These are phyloP conservation scores for Tethea ocularis DNA, from an alignment of 2,888 invertebrate species.

Conservation along the genomic window DNA sequence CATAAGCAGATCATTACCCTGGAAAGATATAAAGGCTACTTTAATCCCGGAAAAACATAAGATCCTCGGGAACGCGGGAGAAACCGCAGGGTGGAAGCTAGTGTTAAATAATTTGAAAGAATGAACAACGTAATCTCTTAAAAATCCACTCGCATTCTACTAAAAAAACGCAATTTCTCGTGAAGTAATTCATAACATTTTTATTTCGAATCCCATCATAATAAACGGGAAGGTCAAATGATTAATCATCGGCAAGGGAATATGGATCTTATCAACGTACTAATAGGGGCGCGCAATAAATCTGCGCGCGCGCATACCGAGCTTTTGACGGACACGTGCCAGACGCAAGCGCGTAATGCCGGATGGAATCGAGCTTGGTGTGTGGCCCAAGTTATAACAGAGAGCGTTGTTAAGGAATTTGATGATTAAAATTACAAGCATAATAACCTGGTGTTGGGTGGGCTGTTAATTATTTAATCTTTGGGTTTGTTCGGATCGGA, in stretches of 20 bases:
- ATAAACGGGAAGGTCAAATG: constrained; percentile 2
- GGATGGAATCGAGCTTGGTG: constrained; percentile 28
- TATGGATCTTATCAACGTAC: constrained; percentile 14
- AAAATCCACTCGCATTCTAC: not conserved
- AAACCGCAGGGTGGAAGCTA: too few species aligned
- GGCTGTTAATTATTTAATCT: too few species aligned
- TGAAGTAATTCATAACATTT: not conserved
- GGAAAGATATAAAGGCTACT: too few species aligned
- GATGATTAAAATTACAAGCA: too few species aligned
- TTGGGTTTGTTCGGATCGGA: too few species aligned
- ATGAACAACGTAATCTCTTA: not conserved
- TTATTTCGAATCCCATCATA: not conserved
- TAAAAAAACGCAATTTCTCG: not conserved
- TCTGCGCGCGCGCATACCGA: constrained; percentile 29
- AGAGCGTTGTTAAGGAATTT: not conserved
- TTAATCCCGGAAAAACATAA: too few species aligned
- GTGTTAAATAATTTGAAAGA: too few species aligned
- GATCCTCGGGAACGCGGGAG: too few species aligned
- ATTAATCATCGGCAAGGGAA: constrained; percentile 1
- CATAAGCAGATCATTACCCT: too few species aligned
- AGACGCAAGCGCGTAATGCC: constrained; percentile 30
- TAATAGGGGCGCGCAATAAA: constrained; percentile 24
- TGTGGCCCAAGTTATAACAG: constrained; percentile 22
- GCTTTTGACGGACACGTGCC: constrained; percentile 49
- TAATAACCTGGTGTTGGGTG: too few species aligned